Base-by-base conservation (phyloP, 2,113 vertebrate genomes). In the Saguinus midas region DNA sequence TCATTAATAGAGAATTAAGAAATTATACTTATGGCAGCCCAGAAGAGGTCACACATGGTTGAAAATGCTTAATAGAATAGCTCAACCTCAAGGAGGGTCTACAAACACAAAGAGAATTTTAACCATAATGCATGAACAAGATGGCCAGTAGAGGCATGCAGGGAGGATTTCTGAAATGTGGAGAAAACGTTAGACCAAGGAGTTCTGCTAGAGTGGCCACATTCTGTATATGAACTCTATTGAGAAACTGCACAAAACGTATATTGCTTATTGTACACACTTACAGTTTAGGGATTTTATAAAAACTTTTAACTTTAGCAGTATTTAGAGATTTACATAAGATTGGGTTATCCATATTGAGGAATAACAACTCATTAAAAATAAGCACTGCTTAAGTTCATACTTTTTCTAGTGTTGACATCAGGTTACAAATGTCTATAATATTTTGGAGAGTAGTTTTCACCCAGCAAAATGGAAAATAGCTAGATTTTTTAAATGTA, bases 111-210 rank as follows among this genome's bases (percentile, higher is more conserved):
- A 61, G 12, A 81, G 17, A 57, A 17, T 57, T n/a, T 52, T 27
- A 64, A 21, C 27, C 4, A 5, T 14, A 76, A 43, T 11, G 10
- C 23, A 25, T 29, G 55, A 76, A 35, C 16, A 20, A 43, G 27
- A 55, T 20, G 29, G n/a, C 35, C 16, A 55, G 11, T 66, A 57
- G 16, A 25, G 68, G 76, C 4, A 10, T 21, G 16, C 8, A 12
- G 37, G 1, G 43, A 83, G 7, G 68, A 75, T 18, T 25, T 21
- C 12, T 35, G 10, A 6, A 35, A 14, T 0, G 1, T 25, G 1
- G 17, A 40, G 14, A 29, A 43, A 68, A 78, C 29, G 1, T 20
- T 8, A 18, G 35, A 58, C 32, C 0, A 1, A 12, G 32, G 45
- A 25, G 21, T 11, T 3, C 27, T 52, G 8, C 8, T 20, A 35